phyloP scores from a whole-genome alignment of 2,113 vertebrate species.

The Chitala chitala region DNA sequence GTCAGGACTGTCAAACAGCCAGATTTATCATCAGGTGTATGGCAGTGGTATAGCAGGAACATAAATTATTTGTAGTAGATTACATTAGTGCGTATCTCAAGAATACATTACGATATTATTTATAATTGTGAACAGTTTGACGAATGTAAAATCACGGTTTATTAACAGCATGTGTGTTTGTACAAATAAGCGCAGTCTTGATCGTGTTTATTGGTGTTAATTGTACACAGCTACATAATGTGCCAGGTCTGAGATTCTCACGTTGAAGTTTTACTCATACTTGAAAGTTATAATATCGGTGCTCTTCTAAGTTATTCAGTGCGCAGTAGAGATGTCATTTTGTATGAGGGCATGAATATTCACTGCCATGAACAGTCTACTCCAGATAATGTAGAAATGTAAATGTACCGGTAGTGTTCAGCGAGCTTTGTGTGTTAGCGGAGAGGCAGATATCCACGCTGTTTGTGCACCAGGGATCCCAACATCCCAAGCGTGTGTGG shows the following conservation, averaged over 20 bases:
- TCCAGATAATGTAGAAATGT: constrained; percentile 15
- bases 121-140: neutral
- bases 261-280: neutral
- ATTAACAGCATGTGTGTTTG: neutral
- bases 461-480: constrained; percentile 10
- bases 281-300: neutral
- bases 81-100: neutral
- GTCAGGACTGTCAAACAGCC: too few species aligned
- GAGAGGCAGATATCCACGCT: neutral
- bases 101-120: neutral
- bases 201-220: neutral
- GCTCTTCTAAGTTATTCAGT: neutral
- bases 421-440: constrained; percentile 1
- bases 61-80: too few species aligned
- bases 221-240: neutral
- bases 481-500: neutral
- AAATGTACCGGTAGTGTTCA: constrained; percentile 7
- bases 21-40: too few species aligned
- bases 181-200: neutral
- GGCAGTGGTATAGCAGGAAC: too few species aligned
- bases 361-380: constrained; percentile 12
- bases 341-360: constrained; percentile 23
- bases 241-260: neutral
- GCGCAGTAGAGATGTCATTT: neutral
- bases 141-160: neutral